Percentiles rank a stretch among this genome's conserved stretches.
phyloP scores from a whole-genome alignment of 1,140 invertebrate species.

The Solen grandis region DNA sequence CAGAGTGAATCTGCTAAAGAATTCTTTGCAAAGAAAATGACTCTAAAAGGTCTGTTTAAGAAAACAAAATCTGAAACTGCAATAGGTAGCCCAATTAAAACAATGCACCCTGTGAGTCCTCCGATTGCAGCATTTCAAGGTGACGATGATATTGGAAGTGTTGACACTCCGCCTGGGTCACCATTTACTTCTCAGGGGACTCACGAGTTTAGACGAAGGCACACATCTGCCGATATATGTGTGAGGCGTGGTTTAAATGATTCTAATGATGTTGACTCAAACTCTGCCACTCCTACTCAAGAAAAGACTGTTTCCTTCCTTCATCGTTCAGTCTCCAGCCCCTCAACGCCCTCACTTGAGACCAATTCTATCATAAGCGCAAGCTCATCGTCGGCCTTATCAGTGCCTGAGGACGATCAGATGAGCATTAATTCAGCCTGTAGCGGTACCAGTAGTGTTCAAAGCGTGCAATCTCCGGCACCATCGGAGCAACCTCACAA shows the following conservation, averaged over 20 bases:
- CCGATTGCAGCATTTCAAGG: constrained; percentile 72
- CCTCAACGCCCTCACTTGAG: constrained; percentile 46
- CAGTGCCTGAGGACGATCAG: constrained; percentile 19
- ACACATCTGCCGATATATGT: constrained; percentile 64
- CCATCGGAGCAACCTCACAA: constrained; percentile 49
- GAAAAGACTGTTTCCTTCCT: neutral
- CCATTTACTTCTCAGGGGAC: constrained; percentile 58
- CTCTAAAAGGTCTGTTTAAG: constrained; percentile 69
- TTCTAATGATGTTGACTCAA: constrained; percentile 47
- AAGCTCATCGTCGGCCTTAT: neutral
- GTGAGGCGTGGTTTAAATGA: constrained; percentile 18
- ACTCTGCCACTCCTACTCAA: constrained; percentile 27
- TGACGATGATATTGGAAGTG: constrained; percentile 70
- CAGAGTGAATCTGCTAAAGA: constrained; percentile 62
- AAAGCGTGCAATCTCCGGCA: constrained; percentile 41
- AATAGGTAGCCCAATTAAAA: constrained; percentile 36
- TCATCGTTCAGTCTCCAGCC: constrained; percentile 8
- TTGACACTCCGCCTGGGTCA: constrained; percentile 67
- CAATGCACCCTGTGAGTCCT: constrained; percentile 61
- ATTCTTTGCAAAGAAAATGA: constrained; percentile 65
- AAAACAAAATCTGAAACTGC: constrained; percentile 64
- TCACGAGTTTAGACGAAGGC: constrained; percentile 55
- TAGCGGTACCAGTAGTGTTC: constrained; percentile 36
- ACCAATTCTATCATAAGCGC: neutral
- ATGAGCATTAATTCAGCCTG: constrained; percentile 31